Conservation (phyloP, 2,113 vertebrate species). For the Tupaia tana region DNA sequence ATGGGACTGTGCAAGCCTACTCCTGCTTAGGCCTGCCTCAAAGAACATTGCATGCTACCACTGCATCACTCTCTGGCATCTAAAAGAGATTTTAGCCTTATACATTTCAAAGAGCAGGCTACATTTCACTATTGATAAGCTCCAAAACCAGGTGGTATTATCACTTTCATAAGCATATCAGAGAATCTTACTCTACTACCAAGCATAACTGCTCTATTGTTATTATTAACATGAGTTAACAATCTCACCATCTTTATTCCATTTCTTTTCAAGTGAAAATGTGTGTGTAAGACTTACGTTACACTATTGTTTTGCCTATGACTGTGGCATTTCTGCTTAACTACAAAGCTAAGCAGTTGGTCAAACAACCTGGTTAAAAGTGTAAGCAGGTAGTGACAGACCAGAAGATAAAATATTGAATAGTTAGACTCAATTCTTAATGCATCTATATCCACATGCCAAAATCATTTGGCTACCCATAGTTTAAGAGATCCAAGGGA, state of each 20-base stretch:
- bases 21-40: too few species aligned
- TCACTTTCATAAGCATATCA: constrained; percentile 25
- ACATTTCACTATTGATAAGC: background rate
- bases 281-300: background rate
- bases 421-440: constrained; percentile 64
- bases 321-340: constrained; percentile 22
- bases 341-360: background rate
- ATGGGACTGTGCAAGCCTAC: too few species aligned
- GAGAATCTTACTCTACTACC: background rate
- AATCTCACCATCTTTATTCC: background rate
- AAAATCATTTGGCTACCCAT: constrained; percentile 72
- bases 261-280: constrained; percentile 47
- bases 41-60: too few species aligned
- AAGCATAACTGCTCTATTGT: background rate
- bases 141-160: constrained; percentile 8
- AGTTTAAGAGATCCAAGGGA: constrained; percentile 68
- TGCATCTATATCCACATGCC: constrained; percentile 67
- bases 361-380: constrained; percentile 47
- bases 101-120: constrained; percentile 42
- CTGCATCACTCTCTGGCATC: too few species aligned
- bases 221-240: constrained; percentile 37
- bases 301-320: background rate
- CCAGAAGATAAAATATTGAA: constrained; percentile 63
- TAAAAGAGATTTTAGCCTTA: background rate
- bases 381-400: constrained; percentile 55